A percentile compares a stretch with the other conserved stretches of the same genome.
phyloP scores from a whole-genome alignment of 2,888 invertebrate species.

The Oscheius sp. region DNA sequence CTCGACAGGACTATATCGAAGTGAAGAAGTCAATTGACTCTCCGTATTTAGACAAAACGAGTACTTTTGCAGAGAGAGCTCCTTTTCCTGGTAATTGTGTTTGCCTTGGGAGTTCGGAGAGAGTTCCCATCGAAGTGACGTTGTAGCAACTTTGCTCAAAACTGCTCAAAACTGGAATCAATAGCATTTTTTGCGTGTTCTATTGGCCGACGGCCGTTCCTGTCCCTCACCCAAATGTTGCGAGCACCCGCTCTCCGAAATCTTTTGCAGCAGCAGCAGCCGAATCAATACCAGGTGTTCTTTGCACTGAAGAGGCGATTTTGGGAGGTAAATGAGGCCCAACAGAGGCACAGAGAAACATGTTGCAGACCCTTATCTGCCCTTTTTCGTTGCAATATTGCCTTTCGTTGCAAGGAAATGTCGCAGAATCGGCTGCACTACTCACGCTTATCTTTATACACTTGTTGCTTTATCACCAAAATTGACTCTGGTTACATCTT shows the following conservation, averaged over 20 bases:
- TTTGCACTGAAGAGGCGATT: not conserved
- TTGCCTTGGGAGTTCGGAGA: not conserved
- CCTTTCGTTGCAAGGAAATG: not conserved
- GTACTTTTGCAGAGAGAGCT: too few relatives aligned
- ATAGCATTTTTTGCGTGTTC: not conserved
- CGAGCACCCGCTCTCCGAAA: not conserved
- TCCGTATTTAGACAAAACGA: too few relatives aligned
- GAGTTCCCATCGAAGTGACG: not conserved
- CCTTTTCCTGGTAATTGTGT: too few relatives aligned
- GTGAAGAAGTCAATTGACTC: too few relatives aligned
- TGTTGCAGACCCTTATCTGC: not conserved
- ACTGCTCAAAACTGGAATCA: not conserved
- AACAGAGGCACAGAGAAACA: not conserved
- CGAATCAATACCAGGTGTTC: conserved; percentile 10
- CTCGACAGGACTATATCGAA: too few relatives aligned
- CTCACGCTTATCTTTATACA: too few relatives aligned
- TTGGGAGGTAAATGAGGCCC: not conserved
- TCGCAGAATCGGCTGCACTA: not conserved
- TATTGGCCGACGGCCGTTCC: not conserved
- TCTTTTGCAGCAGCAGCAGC: not conserved
- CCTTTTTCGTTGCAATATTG: not conserved
- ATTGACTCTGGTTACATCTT: too few relatives aligned
- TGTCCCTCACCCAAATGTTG: not conserved
- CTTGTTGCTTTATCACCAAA: too few relatives aligned
- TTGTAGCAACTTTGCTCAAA: not conserved